Evolutionary conservation across 2,888 invertebrate genomes (phyloP).

Genomic region (Diarsia brunnea): DNA sequence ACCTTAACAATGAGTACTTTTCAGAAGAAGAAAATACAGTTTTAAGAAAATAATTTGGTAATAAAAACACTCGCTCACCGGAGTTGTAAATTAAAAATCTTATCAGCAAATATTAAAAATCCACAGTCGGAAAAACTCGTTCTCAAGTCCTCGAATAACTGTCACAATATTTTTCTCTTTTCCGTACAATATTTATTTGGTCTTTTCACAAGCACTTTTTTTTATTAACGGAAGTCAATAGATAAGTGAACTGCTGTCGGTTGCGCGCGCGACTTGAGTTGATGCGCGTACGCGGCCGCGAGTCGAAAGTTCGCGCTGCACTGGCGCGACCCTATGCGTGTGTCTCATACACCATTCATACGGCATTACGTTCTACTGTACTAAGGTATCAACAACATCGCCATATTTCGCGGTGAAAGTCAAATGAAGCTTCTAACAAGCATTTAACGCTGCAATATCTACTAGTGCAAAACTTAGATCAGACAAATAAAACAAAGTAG

Average conservation of each 20-base stretch:
- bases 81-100: slow-evolving; percentile 79
- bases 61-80: slow-evolving; percentile 78
- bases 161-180: slow-evolving; percentile 43
- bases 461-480: background rate
- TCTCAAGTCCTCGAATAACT: slow-evolving; percentile 55
- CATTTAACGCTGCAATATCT: background rate
- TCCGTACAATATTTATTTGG: slow-evolving; percentile 14
- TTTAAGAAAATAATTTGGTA: slow-evolving; percentile 30
- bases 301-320: slow-evolving; percentile 73
- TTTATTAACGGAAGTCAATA: slow-evolving; percentile 27
- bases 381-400: slow-evolving; percentile 60
- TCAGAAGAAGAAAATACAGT: background rate
- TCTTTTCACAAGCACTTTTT: slow-evolving; percentile 28
- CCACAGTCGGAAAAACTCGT: slow-evolving; percentile 62
- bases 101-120: slow-evolving; percentile 71
- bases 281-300: slow-evolving; percentile 72
- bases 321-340: slow-evolving; percentile 48
- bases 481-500: background rate
- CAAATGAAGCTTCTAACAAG: slow-evolving; percentile 30
- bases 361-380: slow-evolving; percentile 58
- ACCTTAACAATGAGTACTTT: background rate
- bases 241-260: slow-evolving; percentile 4
- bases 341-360: slow-evolving; percentile 64
- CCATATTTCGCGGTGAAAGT: slow-evolving; percentile 64
- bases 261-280: slow-evolving; percentile 61